Conservation (phyloP, 2,113 vertebrate genomes). For the Origma solitaria region DNA sequence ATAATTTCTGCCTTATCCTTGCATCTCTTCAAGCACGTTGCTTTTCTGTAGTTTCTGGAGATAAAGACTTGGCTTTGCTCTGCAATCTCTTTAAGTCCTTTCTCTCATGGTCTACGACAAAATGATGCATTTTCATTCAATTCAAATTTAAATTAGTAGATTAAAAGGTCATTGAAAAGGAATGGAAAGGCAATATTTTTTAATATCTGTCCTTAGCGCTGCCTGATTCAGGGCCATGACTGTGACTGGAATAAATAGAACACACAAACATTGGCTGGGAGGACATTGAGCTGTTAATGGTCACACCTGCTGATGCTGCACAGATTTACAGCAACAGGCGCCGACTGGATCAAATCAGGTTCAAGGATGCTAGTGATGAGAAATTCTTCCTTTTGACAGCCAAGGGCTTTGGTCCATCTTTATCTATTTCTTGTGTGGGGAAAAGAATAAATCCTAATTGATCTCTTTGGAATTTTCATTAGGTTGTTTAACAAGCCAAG, state of each 20-base stretch:
- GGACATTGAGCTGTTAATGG: conserved; percentile 64
- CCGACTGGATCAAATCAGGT: conserved; percentile 61
- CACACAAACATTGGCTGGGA: conserved; percentile 40
- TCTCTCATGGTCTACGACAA: conserved; percentile 36
- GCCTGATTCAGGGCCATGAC: conserved; percentile 37
- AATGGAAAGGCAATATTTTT: conserved; percentile 71
- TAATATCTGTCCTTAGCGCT: conserved; percentile 52
- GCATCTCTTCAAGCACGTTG: conserved; percentile 2
- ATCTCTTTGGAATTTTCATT: neutral
- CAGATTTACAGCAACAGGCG: conserved; percentile 78
- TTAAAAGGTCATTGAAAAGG: conserved; percentile 73
- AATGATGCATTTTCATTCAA: conserved; percentile 58
- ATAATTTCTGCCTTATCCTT: conserved; percentile 33
- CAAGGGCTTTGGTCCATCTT: conserved; percentile 64
- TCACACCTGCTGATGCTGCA: conserved; percentile 71
- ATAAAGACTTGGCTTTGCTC: conserved; percentile 14
- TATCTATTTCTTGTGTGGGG: neutral
- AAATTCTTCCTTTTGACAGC: conserved; percentile 78
- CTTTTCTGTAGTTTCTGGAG: neutral
- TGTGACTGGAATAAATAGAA: conserved; percentile 63
- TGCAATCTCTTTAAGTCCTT: neutral
- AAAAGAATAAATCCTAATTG: neutral
- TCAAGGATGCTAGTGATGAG: conserved; percentile 85
- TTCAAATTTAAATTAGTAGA: conserved; percentile 68
- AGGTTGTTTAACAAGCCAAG: neutral